Percentiles rank a stretch among this genome's conserved stretches.
phyloP scores from a whole-genome alignment of 2,113 vertebrate species.

The Antigone vipio region DNA sequence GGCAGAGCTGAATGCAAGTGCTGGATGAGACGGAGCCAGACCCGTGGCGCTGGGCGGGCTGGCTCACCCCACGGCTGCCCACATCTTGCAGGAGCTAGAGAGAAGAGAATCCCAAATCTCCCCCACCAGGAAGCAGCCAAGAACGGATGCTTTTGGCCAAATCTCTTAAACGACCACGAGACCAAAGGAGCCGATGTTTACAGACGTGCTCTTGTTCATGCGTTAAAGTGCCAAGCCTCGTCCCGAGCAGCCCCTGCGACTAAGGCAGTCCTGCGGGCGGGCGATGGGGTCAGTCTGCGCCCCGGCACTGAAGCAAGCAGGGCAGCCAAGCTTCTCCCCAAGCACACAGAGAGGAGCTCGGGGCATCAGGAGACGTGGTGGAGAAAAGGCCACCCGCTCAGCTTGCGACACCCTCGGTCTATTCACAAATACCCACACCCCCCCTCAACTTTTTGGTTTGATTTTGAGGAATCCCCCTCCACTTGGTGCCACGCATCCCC shows the following conservation, averaged over 20 bases:
- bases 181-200: neutral
- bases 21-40: neutral
- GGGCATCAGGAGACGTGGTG: neutral
- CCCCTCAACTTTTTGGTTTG: neutral
- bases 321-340: neutral
- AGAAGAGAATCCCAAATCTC: neutral
- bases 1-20: neutral
- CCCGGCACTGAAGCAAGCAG: neutral
- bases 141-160: neutral
- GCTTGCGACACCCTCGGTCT: neutral
- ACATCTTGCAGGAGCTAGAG: neutral
- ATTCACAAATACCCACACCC: neutral
- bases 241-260: accelerated
- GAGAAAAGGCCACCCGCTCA: neutral
- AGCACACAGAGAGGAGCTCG: neutral
- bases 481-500: accelerated
- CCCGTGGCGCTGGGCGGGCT: neutral
- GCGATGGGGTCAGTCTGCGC: neutral
- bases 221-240: neutral
- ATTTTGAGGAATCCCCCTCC: neutral
- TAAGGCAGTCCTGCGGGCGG: neutral
- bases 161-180: neutral
- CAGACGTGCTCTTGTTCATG: neutral
- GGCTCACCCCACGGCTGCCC: neutral
- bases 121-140: neutral